Evolutionary conservation across 2,888 invertebrate genomes (phyloP).

Genomic region (Yponomeuta cagnagella): DNA sequence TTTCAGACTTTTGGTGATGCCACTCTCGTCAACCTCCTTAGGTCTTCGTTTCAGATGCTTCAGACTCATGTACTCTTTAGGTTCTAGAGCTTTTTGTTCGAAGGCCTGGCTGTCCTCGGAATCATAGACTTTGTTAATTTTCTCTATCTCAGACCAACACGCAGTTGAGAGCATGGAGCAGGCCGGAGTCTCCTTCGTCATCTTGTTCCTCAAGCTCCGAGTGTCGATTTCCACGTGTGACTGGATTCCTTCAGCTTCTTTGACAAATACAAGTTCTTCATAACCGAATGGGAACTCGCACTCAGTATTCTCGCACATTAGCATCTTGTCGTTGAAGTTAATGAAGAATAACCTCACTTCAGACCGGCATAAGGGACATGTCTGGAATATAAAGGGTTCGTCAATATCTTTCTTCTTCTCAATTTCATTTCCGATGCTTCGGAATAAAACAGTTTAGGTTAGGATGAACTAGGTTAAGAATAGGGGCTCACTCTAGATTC

Average conservation of each 20-base stretch:
- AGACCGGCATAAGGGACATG: slow-evolving; percentile 48
- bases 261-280: slow-evolving; percentile 38
- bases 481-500: neutral
- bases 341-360: slow-evolving; percentile 40
- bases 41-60: slow-evolving; percentile 8
- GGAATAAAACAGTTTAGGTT: neutral
- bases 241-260: slow-evolving; percentile 30
- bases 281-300: slow-evolving; percentile 56
- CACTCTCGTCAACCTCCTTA: slow-evolving; percentile 19
- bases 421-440: no score
- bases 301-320: slow-evolving; percentile 49
- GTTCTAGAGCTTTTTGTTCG: slow-evolving; percentile 17
- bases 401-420: neutral
- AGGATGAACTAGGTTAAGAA: neutral
- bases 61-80: slow-evolving; percentile 13
- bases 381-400: slow-evolving; percentile 31
- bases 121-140: slow-evolving; percentile 31
- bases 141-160: slow-evolving; percentile 40
- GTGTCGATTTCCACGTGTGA: slow-evolving; percentile 14
- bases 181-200: neutral
- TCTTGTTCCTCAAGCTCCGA: neutral
- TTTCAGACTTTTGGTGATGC: slow-evolving; percentile 32
- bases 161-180: slow-evolving; percentile 32
- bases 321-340: slow-evolving; percentile 44
- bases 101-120: slow-evolving; percentile 16